These are phyloP conservation scores for Ambastaia sidthimunki DNA, from an alignment of 2,797 vertebrate genomes.

Conservation along the genomic window DNA sequence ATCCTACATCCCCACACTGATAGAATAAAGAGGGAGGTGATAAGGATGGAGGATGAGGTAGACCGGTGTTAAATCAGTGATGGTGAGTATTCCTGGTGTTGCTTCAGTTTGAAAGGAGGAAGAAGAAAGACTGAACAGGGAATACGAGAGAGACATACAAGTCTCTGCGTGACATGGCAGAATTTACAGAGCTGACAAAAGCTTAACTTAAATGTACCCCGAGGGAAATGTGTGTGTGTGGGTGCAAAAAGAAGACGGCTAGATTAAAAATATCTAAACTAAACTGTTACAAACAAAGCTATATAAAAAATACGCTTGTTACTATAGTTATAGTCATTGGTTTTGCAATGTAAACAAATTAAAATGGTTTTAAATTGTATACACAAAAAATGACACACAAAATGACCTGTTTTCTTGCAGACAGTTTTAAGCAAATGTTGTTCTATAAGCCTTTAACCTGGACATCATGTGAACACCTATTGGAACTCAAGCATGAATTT, in stretches of 20 bases:
- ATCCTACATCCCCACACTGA: slow-evolving; percentile 56
- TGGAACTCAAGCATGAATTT: background rate
- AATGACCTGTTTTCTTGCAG: too few relatives aligned
- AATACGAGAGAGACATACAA: slow-evolving; percentile 26
- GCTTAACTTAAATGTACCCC: slow-evolving; percentile 35
- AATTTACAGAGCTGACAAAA: slow-evolving; percentile 34
- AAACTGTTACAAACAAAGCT: background rate
- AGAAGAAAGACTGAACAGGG: slow-evolving; percentile 19
- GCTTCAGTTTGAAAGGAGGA: slow-evolving; percentile 5
- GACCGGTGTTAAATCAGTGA: slow-evolving; percentile 4
- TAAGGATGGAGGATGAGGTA: background rate
- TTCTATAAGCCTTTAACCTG: background rate
- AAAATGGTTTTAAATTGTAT: too few relatives aligned
- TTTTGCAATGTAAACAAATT: background rate
- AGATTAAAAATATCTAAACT: background rate
- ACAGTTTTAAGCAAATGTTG: background rate
- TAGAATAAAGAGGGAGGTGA: slow-evolving; percentile 24
- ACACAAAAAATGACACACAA: too few relatives aligned
- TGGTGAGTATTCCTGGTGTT: background rate
- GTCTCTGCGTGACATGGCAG: slow-evolving; percentile 35
- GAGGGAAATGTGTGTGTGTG: slow-evolving; percentile 4
- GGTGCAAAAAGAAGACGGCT: background rate
- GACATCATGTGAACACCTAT: background rate
- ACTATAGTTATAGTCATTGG: background rate
- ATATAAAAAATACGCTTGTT: background rate